Percentiles rank a stretch among this genome's conserved stretches.
Evolutionary conservation across 1,140 invertebrate genomes (phyloP).

Genomic region (Trissolcus basalis): DNA sequence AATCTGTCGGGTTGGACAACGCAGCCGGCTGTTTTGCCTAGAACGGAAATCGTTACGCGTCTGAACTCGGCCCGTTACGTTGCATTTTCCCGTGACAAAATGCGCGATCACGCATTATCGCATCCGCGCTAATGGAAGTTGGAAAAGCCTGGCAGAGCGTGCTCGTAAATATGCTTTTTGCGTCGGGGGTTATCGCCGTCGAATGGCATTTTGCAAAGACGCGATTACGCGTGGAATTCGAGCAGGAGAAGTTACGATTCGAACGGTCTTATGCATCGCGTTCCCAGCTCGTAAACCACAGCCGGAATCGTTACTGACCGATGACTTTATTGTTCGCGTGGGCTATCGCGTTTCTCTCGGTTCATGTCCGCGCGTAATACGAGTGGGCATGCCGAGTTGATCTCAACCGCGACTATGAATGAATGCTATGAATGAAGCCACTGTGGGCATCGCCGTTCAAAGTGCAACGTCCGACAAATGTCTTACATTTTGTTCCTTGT

Average conservation of each 20-base stretch:
- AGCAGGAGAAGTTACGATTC: conserved; percentile 27
- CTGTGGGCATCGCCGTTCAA: conserved; percentile 18
- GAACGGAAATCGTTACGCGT: conserved; percentile 11
- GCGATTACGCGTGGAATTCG: conserved; percentile 37
- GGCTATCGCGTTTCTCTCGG: conserved; percentile 46
- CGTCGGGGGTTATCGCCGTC: conserved; percentile 8
- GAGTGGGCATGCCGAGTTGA: conserved; percentile 49
- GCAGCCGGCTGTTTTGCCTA: too few species aligned
- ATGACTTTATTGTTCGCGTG: conserved; percentile 54
- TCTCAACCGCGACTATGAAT: conserved; percentile 45
- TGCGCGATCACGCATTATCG: conserved; percentile 13
- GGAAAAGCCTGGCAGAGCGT: conserved; percentile 4
- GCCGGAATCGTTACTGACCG: conserved; percentile 41
- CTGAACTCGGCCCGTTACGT: conserved; percentile 2
- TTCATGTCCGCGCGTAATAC: conserved; percentile 32
- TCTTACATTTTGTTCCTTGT: too few species aligned
- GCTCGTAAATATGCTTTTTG: conserved; percentile 23
- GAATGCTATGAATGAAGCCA: conserved; percentile 55
- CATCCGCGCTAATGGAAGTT: conserved; percentile 4
- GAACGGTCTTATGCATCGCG: conserved; percentile 10
- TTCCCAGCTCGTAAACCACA: conserved; percentile 42
- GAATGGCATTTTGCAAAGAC: conserved; percentile 5
- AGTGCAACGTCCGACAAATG: conserved; percentile 41
- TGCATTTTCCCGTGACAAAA: conserved; percentile 1
- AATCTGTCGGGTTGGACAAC: conserved; percentile 2